Evolutionary conservation across 2,888 invertebrate genomes (phyloP).

Genomic region (Criorhina ranunculi): DNA sequence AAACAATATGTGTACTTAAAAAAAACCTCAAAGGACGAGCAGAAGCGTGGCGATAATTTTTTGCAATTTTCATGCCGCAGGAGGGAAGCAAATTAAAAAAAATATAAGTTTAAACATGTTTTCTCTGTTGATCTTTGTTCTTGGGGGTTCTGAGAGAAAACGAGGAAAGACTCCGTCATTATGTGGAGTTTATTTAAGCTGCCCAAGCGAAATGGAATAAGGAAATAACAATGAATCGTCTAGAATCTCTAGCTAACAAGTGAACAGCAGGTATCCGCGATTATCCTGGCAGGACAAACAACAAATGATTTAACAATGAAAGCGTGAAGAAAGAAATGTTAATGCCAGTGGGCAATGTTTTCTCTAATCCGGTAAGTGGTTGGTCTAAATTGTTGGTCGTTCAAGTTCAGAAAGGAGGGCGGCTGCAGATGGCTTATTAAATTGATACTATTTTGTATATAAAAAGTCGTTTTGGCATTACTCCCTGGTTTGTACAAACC

Average conservation of each 20-base stretch:
- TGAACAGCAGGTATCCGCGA: conserved; percentile 51
- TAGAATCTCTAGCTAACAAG: conserved; percentile 22
- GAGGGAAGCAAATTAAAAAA: conserved; percentile 57
- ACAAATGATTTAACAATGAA: conserved; percentile 41
- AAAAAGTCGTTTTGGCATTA: too few relatives aligned
- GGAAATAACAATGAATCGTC: conserved; percentile 32
- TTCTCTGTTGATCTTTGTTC: conserved; percentile 19
- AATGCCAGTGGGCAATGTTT: conserved; percentile 35
- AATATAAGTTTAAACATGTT: conserved; percentile 15
- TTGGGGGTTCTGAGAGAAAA: conserved; percentile 1
- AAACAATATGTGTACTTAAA: conserved; percentile 30
- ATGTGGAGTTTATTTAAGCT: conserved; percentile 32
- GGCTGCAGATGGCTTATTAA: conserved; percentile 6
- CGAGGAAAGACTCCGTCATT: neutral
- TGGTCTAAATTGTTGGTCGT: conserved; percentile 14
- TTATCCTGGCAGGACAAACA: conserved; percentile 32
- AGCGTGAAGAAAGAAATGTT: conserved; percentile 24
- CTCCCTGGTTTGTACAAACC: too few relatives aligned
- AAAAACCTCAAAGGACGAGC: conserved; percentile 51
- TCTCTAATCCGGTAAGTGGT: conserved; percentile 12
- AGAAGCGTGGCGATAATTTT: conserved; percentile 63
- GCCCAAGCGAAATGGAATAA: conserved; percentile 32
- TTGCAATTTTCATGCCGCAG: conserved; percentile 27
- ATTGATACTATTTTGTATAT: neutral
- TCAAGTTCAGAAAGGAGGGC: neutral